These are phyloP conservation scores for Synanceia verrucosa DNA, from an alignment of 2,797 vertebrate species.

Conservation along the genomic window DNA sequence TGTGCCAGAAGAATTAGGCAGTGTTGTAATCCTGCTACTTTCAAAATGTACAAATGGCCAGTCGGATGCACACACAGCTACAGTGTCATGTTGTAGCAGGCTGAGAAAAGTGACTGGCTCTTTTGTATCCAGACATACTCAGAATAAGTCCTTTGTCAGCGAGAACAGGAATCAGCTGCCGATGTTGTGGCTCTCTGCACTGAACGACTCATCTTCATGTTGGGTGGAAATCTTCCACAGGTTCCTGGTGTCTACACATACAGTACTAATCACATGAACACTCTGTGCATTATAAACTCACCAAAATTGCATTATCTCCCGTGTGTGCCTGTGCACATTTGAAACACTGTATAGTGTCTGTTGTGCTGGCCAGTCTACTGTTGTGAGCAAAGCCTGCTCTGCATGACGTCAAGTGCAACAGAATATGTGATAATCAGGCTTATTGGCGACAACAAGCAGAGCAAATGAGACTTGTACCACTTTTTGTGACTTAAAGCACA, in stretches of 20 bases:
- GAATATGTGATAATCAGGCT: slow-evolving; percentile 35
- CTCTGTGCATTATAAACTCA: background rate
- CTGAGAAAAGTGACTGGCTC: slow-evolving; percentile 47
- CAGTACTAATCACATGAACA: background rate
- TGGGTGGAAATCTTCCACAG: background rate
- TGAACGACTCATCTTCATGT: slow-evolving; percentile 16
- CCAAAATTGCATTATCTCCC: background rate
- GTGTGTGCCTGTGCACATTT: background rate
- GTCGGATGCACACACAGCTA: slow-evolving; percentile 8
- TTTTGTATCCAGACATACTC: slow-evolving; percentile 54
- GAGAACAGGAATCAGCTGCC: slow-evolving; percentile 52
- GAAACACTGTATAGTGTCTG: background rate
- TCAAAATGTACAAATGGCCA: slow-evolving; percentile 31
- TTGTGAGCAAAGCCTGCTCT: background rate
- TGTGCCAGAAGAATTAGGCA: slow-evolving; percentile 48
- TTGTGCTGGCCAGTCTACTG: background rate
- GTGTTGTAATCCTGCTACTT: slow-evolving; percentile 44
- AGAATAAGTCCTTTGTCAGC: slow-evolving; percentile 64
- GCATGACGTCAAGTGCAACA: slow-evolving; percentile 3
- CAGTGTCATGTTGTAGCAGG: slow-evolving; percentile 62
- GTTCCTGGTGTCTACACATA: background rate
- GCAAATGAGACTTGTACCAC: background rate
- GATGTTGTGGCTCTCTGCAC: slow-evolving; percentile 1
- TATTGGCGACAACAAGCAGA: slow-evolving; percentile 9
- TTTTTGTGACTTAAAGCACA: background rate